Conservation (phyloP, 2,113 vertebrate species). For the Jacana jacana region DNA sequence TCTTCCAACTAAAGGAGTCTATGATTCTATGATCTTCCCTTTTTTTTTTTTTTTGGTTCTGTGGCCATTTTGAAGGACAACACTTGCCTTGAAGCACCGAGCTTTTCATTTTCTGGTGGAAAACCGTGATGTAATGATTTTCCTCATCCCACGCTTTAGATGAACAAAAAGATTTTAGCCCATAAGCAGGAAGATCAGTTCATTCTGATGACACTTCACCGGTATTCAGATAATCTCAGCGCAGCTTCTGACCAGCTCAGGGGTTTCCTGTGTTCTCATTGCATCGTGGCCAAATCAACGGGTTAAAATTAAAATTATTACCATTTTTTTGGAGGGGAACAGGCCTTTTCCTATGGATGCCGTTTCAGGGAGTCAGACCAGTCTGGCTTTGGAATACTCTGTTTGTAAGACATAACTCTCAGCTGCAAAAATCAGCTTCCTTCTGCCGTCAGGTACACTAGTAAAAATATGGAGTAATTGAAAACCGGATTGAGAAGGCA, state of each 20-base stretch:
- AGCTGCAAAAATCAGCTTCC: not conserved
- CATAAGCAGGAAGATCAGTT: not conserved
- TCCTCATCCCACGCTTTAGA: not conserved
- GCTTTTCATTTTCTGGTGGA: not conserved
- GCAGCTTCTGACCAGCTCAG: not conserved
- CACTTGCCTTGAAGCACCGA: not conserved
- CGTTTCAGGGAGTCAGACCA: not conserved
- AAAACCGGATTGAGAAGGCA: slow-evolving; percentile 24
- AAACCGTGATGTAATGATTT: not conserved
- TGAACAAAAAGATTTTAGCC: slow-evolving; percentile 6
- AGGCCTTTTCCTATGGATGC: not conserved
- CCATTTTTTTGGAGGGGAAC: not conserved
- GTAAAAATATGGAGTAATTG: slow-evolving; percentile 21
- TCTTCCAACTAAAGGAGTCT: no score
- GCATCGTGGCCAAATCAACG: not conserved
- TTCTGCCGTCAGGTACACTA: not conserved
- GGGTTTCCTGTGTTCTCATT: not conserved
- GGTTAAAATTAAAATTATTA: not conserved
- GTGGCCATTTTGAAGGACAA: not conserved
- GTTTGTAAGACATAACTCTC: not conserved
- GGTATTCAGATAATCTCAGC: not conserved
- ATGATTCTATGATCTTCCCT: no score
- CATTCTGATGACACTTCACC: not conserved
- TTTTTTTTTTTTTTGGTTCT: not conserved
- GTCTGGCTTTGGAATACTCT: not conserved